phyloP scores from a whole-genome alignment of 2,797 vertebrate species.

The Pempheris klunzingeri region DNA sequence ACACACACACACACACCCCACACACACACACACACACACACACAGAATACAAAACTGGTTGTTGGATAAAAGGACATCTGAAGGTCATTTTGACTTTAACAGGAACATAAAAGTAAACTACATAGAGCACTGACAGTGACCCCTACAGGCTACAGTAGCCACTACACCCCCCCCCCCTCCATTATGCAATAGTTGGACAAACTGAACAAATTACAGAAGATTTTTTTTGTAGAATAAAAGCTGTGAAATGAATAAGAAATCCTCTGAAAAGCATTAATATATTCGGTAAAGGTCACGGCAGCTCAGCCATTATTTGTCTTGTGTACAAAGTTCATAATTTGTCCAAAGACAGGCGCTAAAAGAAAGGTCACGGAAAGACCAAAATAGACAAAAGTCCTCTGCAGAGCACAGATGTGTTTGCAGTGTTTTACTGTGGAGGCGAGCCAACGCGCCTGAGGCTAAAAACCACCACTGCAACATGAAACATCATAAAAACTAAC shows the following conservation, averaged over 20 bases:
- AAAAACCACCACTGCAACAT: not conserved
- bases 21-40: constrained; percentile 8
- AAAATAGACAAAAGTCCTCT: not conserved
- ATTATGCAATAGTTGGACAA: not conserved
- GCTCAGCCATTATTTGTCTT: constrained; percentile 16
- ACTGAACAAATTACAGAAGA: not conserved
- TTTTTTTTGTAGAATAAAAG: not conserved
- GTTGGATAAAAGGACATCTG: not conserved
- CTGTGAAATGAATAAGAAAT: too few relatives aligned
- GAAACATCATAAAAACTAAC: too few relatives aligned
- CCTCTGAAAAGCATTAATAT: constrained; percentile 13
- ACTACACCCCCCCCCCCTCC: not conserved
- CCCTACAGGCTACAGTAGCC: not conserved
- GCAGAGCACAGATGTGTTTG: not conserved
- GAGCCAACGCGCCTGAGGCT: not conserved
- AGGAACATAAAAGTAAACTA: not conserved
- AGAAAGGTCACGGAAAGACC: constrained; percentile 39
- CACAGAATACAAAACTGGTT: not conserved
- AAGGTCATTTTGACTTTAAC: constrained; percentile 40
- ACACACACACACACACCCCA: constrained; percentile 25
- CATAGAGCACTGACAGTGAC: not conserved
- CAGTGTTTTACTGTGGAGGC: not conserved
- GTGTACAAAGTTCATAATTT: constrained; percentile 16
- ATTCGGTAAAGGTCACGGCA: constrained; percentile 37
- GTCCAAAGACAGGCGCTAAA: not conserved